Conservation (phyloP, 2,113 vertebrate species). For the Dendrocopos noguchii region DNA sequence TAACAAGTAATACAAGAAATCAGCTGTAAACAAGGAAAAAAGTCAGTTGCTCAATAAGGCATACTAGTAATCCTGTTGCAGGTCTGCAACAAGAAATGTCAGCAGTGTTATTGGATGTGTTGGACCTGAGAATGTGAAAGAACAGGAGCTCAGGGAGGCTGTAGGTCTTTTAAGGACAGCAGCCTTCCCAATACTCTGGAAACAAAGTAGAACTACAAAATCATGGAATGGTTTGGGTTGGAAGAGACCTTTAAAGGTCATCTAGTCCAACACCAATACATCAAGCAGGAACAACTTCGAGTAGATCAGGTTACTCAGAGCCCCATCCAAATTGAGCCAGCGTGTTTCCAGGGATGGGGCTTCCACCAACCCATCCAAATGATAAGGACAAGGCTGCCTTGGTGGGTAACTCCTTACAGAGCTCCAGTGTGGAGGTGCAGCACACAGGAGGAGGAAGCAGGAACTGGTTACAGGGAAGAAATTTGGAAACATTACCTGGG, state of each 20-base stretch:
- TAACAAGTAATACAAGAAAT: neutral
- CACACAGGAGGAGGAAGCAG: neutral
- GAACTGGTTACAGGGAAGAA: neutral
- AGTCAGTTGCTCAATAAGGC: neutral
- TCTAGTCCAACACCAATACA: no score
- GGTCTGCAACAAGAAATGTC: neutral
- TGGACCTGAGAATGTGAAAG: rapidly evolving
- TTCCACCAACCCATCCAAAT: neutral
- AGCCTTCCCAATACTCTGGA: neutral
- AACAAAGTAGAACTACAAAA: neutral
- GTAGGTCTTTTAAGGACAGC: neutral
- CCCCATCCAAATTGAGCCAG: no score
- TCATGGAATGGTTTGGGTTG: no score
- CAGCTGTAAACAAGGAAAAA: neutral
- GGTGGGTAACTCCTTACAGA: neutral
- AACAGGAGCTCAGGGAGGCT: neutral
- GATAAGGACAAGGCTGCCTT: neutral
- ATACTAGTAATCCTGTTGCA: neutral
- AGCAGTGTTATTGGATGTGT: neutral
- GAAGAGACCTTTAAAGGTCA: no score
- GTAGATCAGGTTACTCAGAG: no score
- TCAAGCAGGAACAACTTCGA: no score
- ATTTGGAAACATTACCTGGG: neutral
- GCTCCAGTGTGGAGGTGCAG: neutral
- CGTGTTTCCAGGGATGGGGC: no score